Conservation (phyloP, 2,797 vertebrate genomes). For the Syngnathus rostellatus region DNA sequence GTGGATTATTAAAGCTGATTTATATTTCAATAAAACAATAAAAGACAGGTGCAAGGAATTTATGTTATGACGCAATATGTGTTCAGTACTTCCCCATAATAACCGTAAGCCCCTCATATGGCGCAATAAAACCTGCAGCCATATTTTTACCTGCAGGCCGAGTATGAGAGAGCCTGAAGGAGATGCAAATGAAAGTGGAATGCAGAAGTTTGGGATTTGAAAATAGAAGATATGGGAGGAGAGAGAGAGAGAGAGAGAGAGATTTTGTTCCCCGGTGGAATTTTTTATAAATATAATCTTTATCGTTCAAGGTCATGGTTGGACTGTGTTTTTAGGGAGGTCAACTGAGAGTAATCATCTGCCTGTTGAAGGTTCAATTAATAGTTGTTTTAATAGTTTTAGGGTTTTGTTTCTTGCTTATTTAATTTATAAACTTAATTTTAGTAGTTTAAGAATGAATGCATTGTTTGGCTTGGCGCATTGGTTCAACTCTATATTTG, state of each 20-base stretch:
- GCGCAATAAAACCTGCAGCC: not conserved
- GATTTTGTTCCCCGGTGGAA: constrained; percentile 7
- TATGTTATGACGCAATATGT: constrained; percentile 4
- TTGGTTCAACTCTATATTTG: not conserved
- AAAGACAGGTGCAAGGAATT: not conserved
- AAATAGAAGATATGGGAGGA: constrained; percentile 12
- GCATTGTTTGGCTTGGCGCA: not conserved
- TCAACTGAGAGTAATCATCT: no score
- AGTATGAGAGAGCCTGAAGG: constrained; percentile 1
- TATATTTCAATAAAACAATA: not conserved
- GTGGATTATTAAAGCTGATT: not conserved
- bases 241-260: not conserved
- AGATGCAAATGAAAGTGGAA: constrained; percentile 24
- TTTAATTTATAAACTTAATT: not conserved
- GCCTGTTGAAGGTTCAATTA: no score
- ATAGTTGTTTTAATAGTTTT: constrained; percentile 14
- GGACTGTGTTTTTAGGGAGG: not conserved
- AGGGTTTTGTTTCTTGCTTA: constrained; percentile 1
- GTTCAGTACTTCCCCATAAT: not conserved
- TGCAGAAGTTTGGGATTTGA: constrained; percentile 12
- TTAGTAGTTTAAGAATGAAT: not conserved
- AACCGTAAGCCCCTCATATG: not conserved
- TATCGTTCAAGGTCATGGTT: constrained; percentile 16
- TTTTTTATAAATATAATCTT: not conserved
- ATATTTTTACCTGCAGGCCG: constrained; percentile 11